Evolutionary conservation across 2,113 vertebrate species (phyloP).

Genomic region (Etia nguti): DNA sequence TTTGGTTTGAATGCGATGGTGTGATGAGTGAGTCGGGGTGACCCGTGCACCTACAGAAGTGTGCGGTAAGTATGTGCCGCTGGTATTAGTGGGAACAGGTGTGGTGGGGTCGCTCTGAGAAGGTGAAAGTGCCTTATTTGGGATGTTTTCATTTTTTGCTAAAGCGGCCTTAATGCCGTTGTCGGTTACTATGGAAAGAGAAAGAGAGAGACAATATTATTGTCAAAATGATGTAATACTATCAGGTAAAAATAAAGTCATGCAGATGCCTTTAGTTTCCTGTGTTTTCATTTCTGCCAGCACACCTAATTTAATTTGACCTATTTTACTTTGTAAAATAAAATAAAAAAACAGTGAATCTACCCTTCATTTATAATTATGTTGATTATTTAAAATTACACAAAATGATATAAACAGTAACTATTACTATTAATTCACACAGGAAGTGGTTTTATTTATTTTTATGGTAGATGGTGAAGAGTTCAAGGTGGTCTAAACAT

Average conservation of each 20-base stretch:
- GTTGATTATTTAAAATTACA: background rate
- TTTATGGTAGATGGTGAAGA: background rate
- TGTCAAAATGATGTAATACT: background rate
- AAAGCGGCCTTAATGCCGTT: background rate
- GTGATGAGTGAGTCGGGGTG: background rate
- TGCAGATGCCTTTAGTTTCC: background rate
- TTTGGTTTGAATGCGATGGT: background rate
- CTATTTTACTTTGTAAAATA: background rate
- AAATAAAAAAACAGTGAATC: background rate
- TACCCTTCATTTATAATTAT: background rate
- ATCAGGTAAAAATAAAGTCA: background rate
- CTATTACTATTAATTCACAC: background rate
- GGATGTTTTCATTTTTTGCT: background rate
- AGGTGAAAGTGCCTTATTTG: background rate
- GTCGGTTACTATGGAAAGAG: slow-evolving; percentile 6
- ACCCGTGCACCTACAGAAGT: background rate
- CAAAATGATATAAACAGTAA: background rate
- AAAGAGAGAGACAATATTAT: background rate
- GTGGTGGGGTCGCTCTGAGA: background rate
- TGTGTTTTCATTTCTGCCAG: background rate
- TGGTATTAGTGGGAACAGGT: background rate
- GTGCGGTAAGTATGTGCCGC: background rate
- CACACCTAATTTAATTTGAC: background rate
- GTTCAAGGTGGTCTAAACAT: background rate
- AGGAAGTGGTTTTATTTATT: background rate